Percentiles rank a stretch among this genome's conserved stretches.
These are phyloP conservation scores for Altica lythri DNA, from an alignment of 2,888 invertebrate genomes.

Conservation along the genomic window DNA sequence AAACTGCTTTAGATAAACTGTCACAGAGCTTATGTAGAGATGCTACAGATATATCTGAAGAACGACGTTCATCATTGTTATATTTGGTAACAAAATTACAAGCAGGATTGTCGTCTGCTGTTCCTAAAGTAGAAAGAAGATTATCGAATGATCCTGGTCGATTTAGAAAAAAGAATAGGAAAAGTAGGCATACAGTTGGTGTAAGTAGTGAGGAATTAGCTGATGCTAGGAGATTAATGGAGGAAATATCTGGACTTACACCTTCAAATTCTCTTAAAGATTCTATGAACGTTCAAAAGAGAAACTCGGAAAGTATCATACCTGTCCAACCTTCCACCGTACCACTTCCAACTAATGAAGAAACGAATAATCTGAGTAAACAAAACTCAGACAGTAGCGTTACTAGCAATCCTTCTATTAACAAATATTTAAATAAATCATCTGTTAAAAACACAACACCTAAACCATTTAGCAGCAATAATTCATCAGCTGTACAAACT, in stretches of 20 bases:
- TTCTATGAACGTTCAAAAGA: slow-evolving; percentile 53
- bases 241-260: slow-evolving; percentile 61
- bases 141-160: slow-evolving; percentile 55
- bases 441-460: slow-evolving; percentile 54
- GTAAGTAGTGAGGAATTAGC: slow-evolving; percentile 82
- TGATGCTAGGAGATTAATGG: slow-evolving; percentile 76
- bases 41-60: slow-evolving; percentile 59
- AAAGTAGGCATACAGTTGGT: slow-evolving; percentile 79
- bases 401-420: slow-evolving; percentile 40
- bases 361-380: slow-evolving; percentile 45
- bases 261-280: slow-evolving; percentile 39
- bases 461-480: slow-evolving; percentile 54
- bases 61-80: slow-evolving; percentile 77
- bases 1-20: slow-evolving; percentile 54
- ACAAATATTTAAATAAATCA: slow-evolving; percentile 39
- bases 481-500: slow-evolving; percentile 53
- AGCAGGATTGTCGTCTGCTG: slow-evolving; percentile 53
- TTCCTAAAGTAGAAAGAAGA: slow-evolving; percentile 57
- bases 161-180: slow-evolving; percentile 63
- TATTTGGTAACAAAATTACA: slow-evolving; percentile 76
- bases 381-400: slow-evolving; percentile 60
- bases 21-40: slow-evolving; percentile 56
- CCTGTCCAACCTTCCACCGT: slow-evolving; percentile 25
- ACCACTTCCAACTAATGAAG: slow-evolving; percentile 20
- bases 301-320: slow-evolving; percentile 59